Evolutionary conservation across 2,113 vertebrate genomes (phyloP).

Genomic region (Notothenia coriiceps): DNA sequence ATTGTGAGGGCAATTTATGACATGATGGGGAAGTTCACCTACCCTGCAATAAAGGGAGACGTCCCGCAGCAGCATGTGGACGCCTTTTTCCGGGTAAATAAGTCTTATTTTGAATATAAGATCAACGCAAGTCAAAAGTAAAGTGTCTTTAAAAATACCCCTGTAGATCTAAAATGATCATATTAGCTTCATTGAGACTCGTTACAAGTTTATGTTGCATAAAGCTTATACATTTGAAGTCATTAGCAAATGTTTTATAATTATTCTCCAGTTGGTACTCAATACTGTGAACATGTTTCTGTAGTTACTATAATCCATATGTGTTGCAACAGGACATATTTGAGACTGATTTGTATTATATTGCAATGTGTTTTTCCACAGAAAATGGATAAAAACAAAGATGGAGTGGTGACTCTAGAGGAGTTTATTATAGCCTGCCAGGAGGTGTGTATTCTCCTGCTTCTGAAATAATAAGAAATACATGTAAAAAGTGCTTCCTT

Average conservation of each 20-base stretch:
- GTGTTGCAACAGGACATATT: neutral
- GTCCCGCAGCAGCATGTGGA: slow-evolving; percentile 96
- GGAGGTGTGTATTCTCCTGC: slow-evolving; percentile 86
- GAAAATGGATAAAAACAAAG: slow-evolving; percentile 99
- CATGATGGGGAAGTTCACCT: slow-evolving; percentile 99
- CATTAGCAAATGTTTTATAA: neutral
- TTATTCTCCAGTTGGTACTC: neutral
- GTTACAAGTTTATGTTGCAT: neutral
- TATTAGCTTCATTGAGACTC: slow-evolving; percentile 4
- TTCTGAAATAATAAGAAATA: neutral
- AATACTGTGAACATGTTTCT: neutral
- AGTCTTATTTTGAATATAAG: neutral
- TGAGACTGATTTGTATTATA: neutral
- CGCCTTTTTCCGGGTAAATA: slow-evolving; percentile 93
- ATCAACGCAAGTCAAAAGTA: neutral
- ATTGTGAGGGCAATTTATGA: slow-evolving; percentile 98
- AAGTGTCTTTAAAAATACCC: neutral
- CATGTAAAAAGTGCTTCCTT: no score
- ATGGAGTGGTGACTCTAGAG: slow-evolving; percentile 96
- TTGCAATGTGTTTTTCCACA: slow-evolving; percentile 64
- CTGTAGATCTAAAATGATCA: neutral
- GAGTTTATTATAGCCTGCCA: slow-evolving; percentile 97
- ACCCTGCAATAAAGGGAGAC: slow-evolving; percentile 94
- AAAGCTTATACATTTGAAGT: neutral
- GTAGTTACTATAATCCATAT: neutral